These are phyloP conservation scores for Uria lomvia DNA, from an alignment of 2,113 vertebrate genomes.

Conservation along the genomic window DNA sequence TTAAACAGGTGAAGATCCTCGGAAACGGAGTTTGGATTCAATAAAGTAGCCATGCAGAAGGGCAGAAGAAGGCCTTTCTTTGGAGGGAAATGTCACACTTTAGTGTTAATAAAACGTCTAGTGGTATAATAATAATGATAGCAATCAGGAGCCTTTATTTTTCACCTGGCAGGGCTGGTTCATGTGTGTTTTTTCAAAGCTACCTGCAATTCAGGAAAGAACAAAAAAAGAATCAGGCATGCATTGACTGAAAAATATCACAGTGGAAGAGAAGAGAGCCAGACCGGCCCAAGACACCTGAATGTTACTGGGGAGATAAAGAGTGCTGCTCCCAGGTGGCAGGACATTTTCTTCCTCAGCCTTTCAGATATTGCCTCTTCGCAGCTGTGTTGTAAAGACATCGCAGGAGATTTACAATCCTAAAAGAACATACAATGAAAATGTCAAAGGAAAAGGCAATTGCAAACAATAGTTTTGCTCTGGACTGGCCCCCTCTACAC, in stretches of 20 bases:
- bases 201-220: constrained; percentile 62
- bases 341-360: constrained; percentile 61
- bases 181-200: constrained; percentile 56
- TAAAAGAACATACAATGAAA: constrained; percentile 50
- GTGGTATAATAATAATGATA: constrained; percentile 50
- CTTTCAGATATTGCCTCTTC: constrained; percentile 53
- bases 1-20: constrained; percentile 66
- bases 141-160: constrained; percentile 67
- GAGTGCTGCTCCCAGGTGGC: constrained; percentile 58
- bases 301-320: constrained; percentile 47
- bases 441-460: constrained; percentile 58
- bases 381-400: constrained; percentile 53
- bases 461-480: constrained; percentile 59
- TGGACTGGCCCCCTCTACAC: constrained; percentile 12
- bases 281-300: neutral
- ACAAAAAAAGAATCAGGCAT: constrained; percentile 48
- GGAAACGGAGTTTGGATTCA: constrained; percentile 59
- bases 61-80: constrained; percentile 62
- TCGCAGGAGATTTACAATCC: constrained; percentile 49
- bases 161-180: constrained; percentile 56
- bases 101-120: constrained; percentile 61
- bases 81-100: constrained; percentile 65
- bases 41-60: constrained; percentile 60
- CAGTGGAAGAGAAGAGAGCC: constrained; percentile 47
- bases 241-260: constrained; percentile 53